phyloP scores from a whole-genome alignment of 1,140 invertebrate species.

The Himalopsyche phryganea region DNA sequence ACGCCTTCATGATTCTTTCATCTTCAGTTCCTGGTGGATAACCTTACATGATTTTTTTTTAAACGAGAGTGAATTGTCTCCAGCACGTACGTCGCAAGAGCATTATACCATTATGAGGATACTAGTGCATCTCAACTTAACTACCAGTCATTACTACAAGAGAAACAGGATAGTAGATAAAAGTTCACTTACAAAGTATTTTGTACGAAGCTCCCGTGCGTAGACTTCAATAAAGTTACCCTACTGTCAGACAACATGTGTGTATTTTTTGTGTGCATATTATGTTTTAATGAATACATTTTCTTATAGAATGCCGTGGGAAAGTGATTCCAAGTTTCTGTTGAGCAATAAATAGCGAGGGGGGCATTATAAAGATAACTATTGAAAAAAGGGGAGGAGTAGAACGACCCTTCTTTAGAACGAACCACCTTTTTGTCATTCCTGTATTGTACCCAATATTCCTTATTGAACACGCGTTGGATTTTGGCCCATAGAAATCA shows the following conservation, averaged over 20 bases:
- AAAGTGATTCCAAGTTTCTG: conserved; percentile 27
- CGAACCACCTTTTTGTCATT: conserved; percentile 21
- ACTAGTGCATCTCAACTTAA: too few species aligned
- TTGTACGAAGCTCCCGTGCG: background rate
- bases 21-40: too few species aligned
- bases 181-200: background rate
- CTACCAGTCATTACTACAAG: too few species aligned
- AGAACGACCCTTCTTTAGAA: conserved; percentile 18
- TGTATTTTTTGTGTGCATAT: conserved; percentile 25
- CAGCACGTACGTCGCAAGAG: too few species aligned
- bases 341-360: conserved; percentile 11
- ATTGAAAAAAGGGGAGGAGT: conserved; percentile 25
- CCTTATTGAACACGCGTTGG: conserved; percentile 18
- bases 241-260: conserved; percentile 22
- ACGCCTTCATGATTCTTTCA: background rate
- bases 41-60: too few species aligned
- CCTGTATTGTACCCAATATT: conserved; percentile 17
- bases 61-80: too few species aligned
- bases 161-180: too few species aligned
- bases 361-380: conserved; percentile 24
- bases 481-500: conserved; percentile 14
- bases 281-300: conserved; percentile 34
- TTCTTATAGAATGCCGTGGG: conserved; percentile 29
- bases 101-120: too few species aligned
- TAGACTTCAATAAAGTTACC: too few species aligned